Percentiles rank a stretch among this genome's conserved stretches.
Evolutionary conservation across 2,888 invertebrate genomes (phyloP).

Genomic region (Andrena minutula): DNA sequence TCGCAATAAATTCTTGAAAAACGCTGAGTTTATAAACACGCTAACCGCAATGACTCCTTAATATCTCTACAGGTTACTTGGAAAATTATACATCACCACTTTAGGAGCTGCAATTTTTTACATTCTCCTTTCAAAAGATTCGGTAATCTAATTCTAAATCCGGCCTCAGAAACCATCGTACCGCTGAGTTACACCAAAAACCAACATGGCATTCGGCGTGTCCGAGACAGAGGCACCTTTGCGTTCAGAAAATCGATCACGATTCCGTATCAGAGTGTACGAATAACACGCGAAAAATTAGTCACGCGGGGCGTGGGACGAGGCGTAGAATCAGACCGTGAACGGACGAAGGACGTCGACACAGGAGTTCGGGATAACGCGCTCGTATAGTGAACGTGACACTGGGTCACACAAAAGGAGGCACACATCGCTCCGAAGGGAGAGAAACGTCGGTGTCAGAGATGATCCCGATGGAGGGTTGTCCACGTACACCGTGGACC

Average conservation of each 20-base stretch:
- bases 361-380: not conserved
- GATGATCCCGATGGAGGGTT: not conserved
- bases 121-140: not conserved
- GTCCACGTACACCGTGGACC: conserved; percentile 2
- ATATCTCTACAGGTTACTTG: too few species aligned
- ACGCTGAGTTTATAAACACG: too few species aligned
- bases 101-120: too few species aligned
- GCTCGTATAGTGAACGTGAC: conserved; percentile 1
- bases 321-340: not conserved
- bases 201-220: conserved; percentile 16
- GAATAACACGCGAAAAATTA: conserved; percentile 1
- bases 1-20: too few species aligned
- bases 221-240: not conserved
- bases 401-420: not conserved
- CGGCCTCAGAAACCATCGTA: not conserved
- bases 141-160: not conserved
- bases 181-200: not conserved
- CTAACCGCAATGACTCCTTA: too few species aligned
- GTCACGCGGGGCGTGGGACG: not conserved
- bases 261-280: not conserved
- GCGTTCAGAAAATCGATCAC: not conserved
- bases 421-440: too few species aligned
- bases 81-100: too few species aligned
- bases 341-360: not conserved
- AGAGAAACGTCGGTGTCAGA: not conserved